These are phyloP conservation scores for Todiramphus saurophagus DNA, from an alignment of 2,113 vertebrate genomes.

Conservation along the genomic window DNA sequence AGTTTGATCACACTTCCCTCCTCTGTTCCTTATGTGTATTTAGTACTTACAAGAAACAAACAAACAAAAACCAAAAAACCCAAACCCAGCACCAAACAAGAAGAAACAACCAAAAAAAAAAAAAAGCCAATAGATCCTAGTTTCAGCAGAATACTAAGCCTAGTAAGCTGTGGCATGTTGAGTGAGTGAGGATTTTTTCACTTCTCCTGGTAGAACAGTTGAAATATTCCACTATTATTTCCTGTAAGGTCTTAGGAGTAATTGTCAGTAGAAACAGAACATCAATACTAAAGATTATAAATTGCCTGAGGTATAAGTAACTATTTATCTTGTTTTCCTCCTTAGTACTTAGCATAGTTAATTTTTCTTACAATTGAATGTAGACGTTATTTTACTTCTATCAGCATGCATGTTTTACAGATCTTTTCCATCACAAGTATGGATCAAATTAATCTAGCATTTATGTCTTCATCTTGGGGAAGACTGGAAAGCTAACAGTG, in stretches of 20 bases:
- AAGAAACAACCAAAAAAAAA: too few relatives aligned
- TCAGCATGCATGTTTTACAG: not conserved
- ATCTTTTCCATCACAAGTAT: not conserved
- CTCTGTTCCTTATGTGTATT: not conserved
- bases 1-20: not conserved
- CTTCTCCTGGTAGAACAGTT: not conserved
- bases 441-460: not conserved
- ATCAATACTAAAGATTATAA: not conserved
- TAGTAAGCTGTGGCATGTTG: not conserved
- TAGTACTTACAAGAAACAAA: not conserved
- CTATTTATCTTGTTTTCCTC: not conserved
- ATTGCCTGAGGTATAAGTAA: not conserved
- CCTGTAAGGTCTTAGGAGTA: not conserved
- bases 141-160: not conserved
- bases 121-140: not conserved
- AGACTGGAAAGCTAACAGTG: not conserved
- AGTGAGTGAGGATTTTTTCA: not conserved
- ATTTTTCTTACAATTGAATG: not conserved
- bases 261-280: not conserved
- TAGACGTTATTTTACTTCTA: not conserved
- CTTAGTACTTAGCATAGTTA: not conserved
- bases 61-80: too few relatives aligned
- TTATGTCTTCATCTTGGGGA: not conserved
- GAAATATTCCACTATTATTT: not conserved
- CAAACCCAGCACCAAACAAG: too few relatives aligned